Base-by-base conservation (phyloP, 2,797 vertebrate species). In the Acipenser transmontanus region DNA sequence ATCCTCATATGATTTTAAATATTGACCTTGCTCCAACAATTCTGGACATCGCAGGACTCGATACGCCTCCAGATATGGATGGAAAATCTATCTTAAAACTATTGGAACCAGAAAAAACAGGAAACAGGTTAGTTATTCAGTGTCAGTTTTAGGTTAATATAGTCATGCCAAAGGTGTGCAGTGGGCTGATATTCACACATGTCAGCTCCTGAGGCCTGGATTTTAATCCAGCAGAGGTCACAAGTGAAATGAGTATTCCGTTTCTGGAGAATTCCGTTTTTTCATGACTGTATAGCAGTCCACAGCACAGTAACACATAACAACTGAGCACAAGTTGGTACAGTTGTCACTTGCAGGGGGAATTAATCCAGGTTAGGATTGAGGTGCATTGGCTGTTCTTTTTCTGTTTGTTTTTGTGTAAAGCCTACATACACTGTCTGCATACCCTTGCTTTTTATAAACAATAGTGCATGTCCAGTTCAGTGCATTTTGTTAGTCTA, bases 1-100 rank as follows among this genome's bases (percentile, higher is more conserved):
- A 97, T 73, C 91, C 91, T 73, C 95, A 98, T 75, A 81, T 99
- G 71, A 97, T 99, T 69, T 85, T 99, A 62, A 99, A 99, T 83
- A 96, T 99, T 59, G 97, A 99, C 81, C 88, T 99, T 0, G 97
- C 97, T 69, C 97, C 97, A 63, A 99, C 97, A 0, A 96, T 99
- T 80, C 86, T 99, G 78, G 96, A 98, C 82, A 99, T 99, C 8
- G 97, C 97, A 4, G 97, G 97, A 10, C 89, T 99, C 11, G 97
- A 99, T 77, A 88, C 93, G 0, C 97, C 97, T 71, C 86, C 93
- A 1, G 97, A 99, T 77, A 97, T 99, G 93, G 97, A 99, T 54
- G 97, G 97, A 78, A 99, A 98, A 80, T 99, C 97, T 65, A 88
- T 99, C 70, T 86, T 99, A 67, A 95, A 97, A 79, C 91, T 99